Evolutionary conservation across 1,140 invertebrate species (phyloP).

Genomic region (Coptotermes formosanus): DNA sequence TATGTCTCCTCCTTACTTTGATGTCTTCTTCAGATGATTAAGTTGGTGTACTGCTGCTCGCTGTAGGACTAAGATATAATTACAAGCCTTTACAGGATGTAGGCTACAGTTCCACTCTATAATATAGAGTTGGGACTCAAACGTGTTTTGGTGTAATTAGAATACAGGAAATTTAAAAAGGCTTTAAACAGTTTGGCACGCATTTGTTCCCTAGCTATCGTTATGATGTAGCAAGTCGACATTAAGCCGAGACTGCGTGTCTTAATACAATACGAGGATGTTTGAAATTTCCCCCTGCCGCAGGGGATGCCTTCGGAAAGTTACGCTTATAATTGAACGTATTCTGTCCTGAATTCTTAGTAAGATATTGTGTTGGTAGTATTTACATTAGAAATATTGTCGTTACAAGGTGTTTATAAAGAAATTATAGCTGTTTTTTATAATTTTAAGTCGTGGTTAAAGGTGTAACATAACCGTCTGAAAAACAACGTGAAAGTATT

Average conservation of each 20-base stretch:
- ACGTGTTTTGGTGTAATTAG: not conserved
- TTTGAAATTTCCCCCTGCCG: not conserved
- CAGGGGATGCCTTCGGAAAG: too few relatives aligned
- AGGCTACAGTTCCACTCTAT: not conserved
- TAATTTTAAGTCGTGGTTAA: too few relatives aligned
- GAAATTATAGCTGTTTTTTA: too few relatives aligned
- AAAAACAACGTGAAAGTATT: too few relatives aligned
- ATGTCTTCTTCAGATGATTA: not conserved
- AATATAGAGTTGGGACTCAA: not conserved
- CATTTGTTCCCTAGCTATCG: not conserved
- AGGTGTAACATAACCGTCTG: too few relatives aligned
- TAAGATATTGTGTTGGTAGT: too few relatives aligned
- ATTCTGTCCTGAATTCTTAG: too few relatives aligned
- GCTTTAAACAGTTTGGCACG: not conserved
- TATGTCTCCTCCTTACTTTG: not conserved
- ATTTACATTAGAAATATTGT: too few relatives aligned
- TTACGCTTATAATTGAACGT: too few relatives aligned
- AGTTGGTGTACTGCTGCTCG: not conserved
- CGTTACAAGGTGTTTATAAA: too few relatives aligned
- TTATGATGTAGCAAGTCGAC: not conserved
- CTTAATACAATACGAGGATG: not conserved
- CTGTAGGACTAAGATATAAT: not conserved
- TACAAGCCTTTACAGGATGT: not conserved
- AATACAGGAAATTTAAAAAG: constrained; percentile 12
- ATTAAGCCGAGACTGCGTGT: not conserved